Evolutionary conservation across 2,113 vertebrate genomes (phyloP).

Genomic region (Istiophorus platypterus): DNA sequence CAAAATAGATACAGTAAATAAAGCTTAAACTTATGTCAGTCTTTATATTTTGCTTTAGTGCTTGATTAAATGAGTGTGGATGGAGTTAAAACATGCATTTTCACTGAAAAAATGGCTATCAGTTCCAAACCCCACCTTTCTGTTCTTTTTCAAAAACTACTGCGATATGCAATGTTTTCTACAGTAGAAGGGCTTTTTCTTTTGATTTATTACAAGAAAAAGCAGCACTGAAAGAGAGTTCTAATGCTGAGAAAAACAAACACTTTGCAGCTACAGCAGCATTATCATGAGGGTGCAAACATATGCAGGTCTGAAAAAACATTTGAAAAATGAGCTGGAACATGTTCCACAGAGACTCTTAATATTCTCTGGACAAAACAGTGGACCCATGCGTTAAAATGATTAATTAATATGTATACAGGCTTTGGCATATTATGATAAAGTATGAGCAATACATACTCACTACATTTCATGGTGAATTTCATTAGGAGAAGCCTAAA

Average conservation of each 20-base stretch:
- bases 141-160: slow-evolving; percentile 22
- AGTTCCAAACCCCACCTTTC: background rate
- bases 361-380: slow-evolving; percentile 64
- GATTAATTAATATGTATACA: slow-evolving; percentile 58
- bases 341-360: slow-evolving; percentile 23
- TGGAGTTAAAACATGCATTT: slow-evolving; percentile 46
- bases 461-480: slow-evolving; percentile 36
- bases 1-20: background rate
- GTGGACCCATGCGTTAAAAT: slow-evolving; percentile 22
- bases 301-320: slow-evolving; percentile 34
- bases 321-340: slow-evolving; percentile 41
- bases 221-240: slow-evolving; percentile 23
- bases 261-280: slow-evolving; percentile 8
- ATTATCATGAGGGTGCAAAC: slow-evolving; percentile 2
- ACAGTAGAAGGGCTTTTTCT: slow-evolving; percentile 10
- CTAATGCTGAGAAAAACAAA: slow-evolving; percentile 42
- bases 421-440: slow-evolving; percentile 48
- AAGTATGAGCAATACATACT: slow-evolving; percentile 53
- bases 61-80: slow-evolving; percentile 14
- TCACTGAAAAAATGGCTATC: slow-evolving; percentile 1
- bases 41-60: slow-evolving; percentile 10
- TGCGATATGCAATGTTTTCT: slow-evolving; percentile 25
- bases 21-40: slow-evolving; percentile 1
- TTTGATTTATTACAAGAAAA: slow-evolving; percentile 20
- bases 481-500: slow-evolving; percentile 65